Base-by-base conservation (phyloP, 92 coral and sea anemone species). In the Epizoanthus rinbou region DNA sequence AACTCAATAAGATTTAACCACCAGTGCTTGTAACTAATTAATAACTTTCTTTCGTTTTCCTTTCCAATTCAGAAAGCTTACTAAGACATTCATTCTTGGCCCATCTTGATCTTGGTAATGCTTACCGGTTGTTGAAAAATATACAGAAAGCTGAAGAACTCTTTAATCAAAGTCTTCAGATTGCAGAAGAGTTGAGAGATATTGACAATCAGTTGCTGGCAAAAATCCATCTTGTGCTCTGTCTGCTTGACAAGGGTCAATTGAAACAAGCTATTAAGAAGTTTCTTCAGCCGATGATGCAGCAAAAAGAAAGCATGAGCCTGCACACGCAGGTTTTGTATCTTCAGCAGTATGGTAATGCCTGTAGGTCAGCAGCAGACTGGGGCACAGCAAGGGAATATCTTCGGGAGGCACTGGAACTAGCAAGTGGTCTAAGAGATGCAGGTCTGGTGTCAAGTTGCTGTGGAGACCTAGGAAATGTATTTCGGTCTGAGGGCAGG, bases 401-500 rank as follows among this genome's bases (percentile, higher is more conserved):
- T 58, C 91, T 90, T 16, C 86, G 76, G 3, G 86, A 90, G 80
- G 93, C 93, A 45, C 83, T 90, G 69, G 73, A 3, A 41, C 23
- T 86, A 35, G 91, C 91, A 3, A 73, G 59, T n/a, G 67, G 64
- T 53, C 18, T 87, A 28, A 80, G 43, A 54, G 91, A 90, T 23
- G 73, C 54, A 3, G 86, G 82, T 35, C 87, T 83, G 78, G 79
- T 87, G 69, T 86, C 91, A 18, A 84, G 85, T 84, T 90, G 93
- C 84, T 90, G 67, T 65, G 93, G 93, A 43, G 93, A 90, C 22
- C 68, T 90, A 83, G 93, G 93, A 3, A 90, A 90, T n/a, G 90
- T 90, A 28, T 90, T 76, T 80, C 89, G 93, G 33, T 90, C 93
- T 5, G 93, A 90, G 63, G 93, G 93, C 53, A 90, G 93, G 93